A percentile compares a stretch with the other conserved stretches of the same genome.
These are phyloP conservation scores for Eupelmus urozonus DNA, from an alignment of 2,888 invertebrate species.

Conservation along the genomic window DNA sequence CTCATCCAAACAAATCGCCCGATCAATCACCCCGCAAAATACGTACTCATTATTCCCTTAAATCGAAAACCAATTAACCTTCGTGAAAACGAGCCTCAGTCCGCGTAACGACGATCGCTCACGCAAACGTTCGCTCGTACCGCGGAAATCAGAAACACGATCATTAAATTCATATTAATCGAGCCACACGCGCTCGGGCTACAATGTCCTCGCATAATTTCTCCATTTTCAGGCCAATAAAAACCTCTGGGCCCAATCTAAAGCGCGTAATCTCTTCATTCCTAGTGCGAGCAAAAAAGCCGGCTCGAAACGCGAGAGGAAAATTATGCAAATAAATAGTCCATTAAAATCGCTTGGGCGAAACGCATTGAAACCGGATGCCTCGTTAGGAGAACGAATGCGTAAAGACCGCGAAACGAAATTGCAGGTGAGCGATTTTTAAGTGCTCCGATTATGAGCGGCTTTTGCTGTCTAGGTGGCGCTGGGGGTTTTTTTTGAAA, in stretches of 20 bases:
- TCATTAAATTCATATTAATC: slow-evolving; percentile 34
- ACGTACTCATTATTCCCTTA: no score
- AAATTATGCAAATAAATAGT: slow-evolving; percentile 49
- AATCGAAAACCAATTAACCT: no score
- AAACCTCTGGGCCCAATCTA: neutral
- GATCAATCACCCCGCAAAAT: no score
- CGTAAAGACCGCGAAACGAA: neutral
- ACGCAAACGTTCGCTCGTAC: neutral
- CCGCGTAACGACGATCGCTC: no score
- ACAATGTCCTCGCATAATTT: slow-evolving; percentile 36
- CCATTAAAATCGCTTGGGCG: slow-evolving; percentile 20
- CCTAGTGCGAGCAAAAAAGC: slow-evolving; percentile 13
- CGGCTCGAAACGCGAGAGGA: slow-evolving; percentile 33
- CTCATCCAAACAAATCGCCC: no score
- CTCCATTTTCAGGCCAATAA: slow-evolving; percentile 8
- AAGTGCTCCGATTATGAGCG: slow-evolving; percentile 37
- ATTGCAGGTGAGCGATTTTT: slow-evolving; percentile 49
- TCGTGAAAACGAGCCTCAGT: no score
- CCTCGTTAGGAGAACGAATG: slow-evolving; percentile 23
- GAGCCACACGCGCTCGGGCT: neutral
- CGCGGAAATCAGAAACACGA: neutral
- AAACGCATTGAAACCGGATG: slow-evolving; percentile 17
- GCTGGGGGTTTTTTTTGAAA: no score
- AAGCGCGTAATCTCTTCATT: slow-evolving; percentile 22
- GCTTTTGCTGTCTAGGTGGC: neutral